Percentiles rank a stretch among this genome's conserved stretches.
phyloP scores from a whole-genome alignment of 1,140 invertebrate genomes.

The Megalopta genalis region DNA sequence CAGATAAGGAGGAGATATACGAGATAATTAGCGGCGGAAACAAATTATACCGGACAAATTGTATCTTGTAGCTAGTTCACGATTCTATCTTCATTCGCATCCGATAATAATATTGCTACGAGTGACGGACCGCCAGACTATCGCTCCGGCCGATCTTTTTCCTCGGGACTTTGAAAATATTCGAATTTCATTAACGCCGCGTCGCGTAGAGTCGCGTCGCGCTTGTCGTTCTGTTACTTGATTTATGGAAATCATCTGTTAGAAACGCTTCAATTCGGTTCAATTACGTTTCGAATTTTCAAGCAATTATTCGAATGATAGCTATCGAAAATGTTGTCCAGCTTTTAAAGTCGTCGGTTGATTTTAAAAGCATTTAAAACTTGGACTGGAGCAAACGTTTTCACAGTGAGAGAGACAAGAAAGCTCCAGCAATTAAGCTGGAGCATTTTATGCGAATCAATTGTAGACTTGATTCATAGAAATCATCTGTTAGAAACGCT shows the following conservation, averaged over 20 bases:
- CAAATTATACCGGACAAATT: constrained; percentile 38
- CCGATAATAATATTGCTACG: constrained; percentile 27
- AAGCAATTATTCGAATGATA: too few species aligned
- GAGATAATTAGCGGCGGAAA: constrained; percentile 43
- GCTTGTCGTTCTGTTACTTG: too few species aligned
- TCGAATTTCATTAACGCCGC: background rate
- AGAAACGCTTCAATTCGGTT: too few species aligned
- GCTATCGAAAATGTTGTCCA: too few species aligned
- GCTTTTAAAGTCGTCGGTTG: too few species aligned
- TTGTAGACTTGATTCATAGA: background rate
- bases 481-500: background rate
- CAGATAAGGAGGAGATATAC: constrained; percentile 49
- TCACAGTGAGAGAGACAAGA: too few species aligned
- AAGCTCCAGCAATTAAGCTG: too few species aligned
- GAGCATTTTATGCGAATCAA: too few species aligned
- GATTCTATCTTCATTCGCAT: constrained; percentile 18
- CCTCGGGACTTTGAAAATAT: background rate
- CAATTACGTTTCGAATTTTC: too few species aligned
- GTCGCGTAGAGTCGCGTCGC: background rate
- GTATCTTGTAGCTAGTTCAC: constrained; percentile 2
- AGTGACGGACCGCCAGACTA: background rate
- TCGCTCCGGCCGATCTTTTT: background rate
- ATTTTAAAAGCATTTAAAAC: too few species aligned
- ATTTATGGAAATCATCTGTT: background rate
- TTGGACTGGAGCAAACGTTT: too few species aligned